Percentiles rank a stretch among this genome's conserved stretches.
phyloP scores from a whole-genome alignment of 2,888 invertebrate species.

The Branchellion lobata region DNA sequence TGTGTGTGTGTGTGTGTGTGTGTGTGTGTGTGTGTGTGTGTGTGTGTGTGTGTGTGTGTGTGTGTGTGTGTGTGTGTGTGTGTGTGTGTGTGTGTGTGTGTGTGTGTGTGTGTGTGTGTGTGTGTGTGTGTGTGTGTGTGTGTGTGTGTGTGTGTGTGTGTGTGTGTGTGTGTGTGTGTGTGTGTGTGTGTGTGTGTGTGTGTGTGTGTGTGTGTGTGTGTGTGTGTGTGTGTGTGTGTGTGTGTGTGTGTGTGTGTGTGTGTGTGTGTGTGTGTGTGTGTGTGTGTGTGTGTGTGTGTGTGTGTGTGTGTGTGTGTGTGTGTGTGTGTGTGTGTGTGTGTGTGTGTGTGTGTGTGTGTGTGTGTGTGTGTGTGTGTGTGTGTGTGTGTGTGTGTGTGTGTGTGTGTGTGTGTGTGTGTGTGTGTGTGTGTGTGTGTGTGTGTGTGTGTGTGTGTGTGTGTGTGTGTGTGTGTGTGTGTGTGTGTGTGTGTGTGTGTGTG shows the following conservation, averaged over 20 bases:
- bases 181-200: constrained; percentile 60
- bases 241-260: constrained; percentile 60
- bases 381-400: constrained; percentile 2
- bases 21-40: neutral
- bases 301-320: constrained; percentile 60
- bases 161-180: too few relatives aligned
- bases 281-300: neutral
- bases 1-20: constrained; percentile 10
- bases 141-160: neutral
- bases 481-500: too few relatives aligned
- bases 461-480: neutral
- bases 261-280: constrained; percentile 6
- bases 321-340: constrained; percentile 10
- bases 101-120: constrained; percentile 57
- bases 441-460: constrained; percentile 50
- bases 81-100: neutral
- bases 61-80: constrained; percentile 2
- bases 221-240: too few relatives aligned
- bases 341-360: neutral
- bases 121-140: constrained; percentile 50
- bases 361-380: constrained; percentile 60
- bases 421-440: constrained; percentile 57
- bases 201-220: neutral
- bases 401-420: neutral
- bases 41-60: constrained; percentile 60